Percentiles rank a stretch among this genome's conserved stretches.
phyloP scores from a whole-genome alignment of 2,888 invertebrate species.

The Candidula unifasciata region DNA sequence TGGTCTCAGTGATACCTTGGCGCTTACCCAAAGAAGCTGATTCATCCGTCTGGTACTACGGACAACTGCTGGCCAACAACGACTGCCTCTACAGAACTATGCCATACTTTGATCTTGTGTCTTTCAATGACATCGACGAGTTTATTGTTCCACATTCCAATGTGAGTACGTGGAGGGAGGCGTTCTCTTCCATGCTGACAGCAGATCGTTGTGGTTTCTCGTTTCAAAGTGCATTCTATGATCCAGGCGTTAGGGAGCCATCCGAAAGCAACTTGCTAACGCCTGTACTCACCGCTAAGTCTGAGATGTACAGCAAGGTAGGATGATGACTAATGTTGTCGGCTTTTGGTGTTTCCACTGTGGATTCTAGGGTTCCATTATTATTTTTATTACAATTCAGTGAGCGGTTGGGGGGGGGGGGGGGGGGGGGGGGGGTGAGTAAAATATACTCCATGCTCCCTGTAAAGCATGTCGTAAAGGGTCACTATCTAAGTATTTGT shows the following conservation, averaged over 20 bases:
- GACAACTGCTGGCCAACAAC: constrained; percentile 72
- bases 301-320: constrained; percentile 45
- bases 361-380: no score
- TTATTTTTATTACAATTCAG: no score
- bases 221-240: constrained; percentile 74
- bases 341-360: no score
- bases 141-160: constrained; percentile 84
- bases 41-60: constrained; percentile 70
- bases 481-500: no score
- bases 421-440: no score
- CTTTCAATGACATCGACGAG: constrained; percentile 75
- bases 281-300: constrained; percentile 9
- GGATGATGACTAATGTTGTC: neutral
- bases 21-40: constrained; percentile 62
- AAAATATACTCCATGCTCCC: no score
- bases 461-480: no score
- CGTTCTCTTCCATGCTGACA: constrained; percentile 56
- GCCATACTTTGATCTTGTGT: constrained; percentile 62
- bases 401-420: no score
- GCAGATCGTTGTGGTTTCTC: constrained; percentile 65
- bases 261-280: constrained; percentile 27
- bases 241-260: constrained; percentile 55
- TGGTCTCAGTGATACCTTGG: constrained; percentile 69
- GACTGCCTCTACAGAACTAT: constrained; percentile 74
- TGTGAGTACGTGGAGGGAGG: constrained; percentile 80